phyloP scores from a whole-genome alignment of 2,797 vertebrate genomes.

The Gouania willdenowi region DNA sequence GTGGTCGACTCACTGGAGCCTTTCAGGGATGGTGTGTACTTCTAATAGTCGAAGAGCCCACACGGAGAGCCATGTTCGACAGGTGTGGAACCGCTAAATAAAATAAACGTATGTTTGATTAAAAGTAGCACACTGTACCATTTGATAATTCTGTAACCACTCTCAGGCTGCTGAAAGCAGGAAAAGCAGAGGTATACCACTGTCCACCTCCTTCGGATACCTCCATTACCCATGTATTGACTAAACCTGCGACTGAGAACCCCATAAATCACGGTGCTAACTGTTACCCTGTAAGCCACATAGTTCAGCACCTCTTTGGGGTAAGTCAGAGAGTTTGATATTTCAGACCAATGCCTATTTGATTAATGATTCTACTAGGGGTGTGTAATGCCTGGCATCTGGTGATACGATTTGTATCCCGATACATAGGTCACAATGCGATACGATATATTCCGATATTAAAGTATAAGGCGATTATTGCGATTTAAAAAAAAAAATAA shows the following conservation, averaged over 20 bases:
- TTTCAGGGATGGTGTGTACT: constrained; percentile 93
- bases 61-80: constrained; percentile 77
- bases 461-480: too few relatives aligned
- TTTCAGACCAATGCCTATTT: too few relatives aligned
- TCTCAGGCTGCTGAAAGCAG: constrained; percentile 71
- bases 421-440: too few relatives aligned
- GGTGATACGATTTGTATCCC: too few relatives aligned
- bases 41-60: constrained; percentile 73
- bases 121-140: neutral
- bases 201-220: constrained; percentile 31
- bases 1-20: constrained; percentile 79
- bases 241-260: constrained; percentile 48
- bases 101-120: neutral
- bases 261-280: constrained; percentile 46
- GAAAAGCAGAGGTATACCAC: constrained; percentile 62
- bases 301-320: constrained; percentile 86
- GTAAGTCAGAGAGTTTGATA: constrained; percentile 64
- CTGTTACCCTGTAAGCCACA: constrained; percentile 78
- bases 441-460: too few relatives aligned
- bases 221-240: constrained; percentile 71
- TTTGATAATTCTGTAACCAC: neutral
- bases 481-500: too few relatives aligned
- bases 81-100: constrained; percentile 72
- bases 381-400: too few relatives aligned
- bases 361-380: too few relatives aligned